Conservation (phyloP, 2,888 invertebrate genomes). For the Aethes cnicana region DNA sequence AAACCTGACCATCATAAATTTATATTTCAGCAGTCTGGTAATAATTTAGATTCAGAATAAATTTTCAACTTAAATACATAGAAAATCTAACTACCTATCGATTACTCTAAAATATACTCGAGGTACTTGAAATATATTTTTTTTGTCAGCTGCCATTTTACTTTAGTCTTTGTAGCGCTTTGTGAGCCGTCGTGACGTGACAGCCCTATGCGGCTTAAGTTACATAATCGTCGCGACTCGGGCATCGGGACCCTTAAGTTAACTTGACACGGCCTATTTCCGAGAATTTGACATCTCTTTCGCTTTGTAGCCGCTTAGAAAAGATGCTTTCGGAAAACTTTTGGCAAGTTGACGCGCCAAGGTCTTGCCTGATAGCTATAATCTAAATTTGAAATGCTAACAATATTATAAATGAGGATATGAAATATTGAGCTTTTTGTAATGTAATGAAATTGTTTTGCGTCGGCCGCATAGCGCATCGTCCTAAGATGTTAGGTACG, state of each 20-base stretch:
- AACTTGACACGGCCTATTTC: constrained; percentile 77
- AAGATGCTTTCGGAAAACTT: constrained; percentile 29
- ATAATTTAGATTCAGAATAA: constrained; percentile 1
- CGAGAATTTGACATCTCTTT: constrained; percentile 67
- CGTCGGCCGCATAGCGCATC: background rate
- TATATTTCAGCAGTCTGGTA: constrained; percentile 5
- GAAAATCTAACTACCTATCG: no score
- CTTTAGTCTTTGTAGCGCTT: no score
- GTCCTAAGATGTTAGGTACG: no score
- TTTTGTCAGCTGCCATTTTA: no score
- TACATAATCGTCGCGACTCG: constrained; percentile 69
- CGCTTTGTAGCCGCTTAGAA: constrained; percentile 49
- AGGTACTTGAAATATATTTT: no score
- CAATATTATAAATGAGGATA: background rate
- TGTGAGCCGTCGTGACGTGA: constrained; percentile 18
- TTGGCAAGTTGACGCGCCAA: constrained; percentile 6
- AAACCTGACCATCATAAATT: constrained; percentile 20
- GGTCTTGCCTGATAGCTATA: background rate
- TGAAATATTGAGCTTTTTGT: no score
- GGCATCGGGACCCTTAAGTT: constrained; percentile 72
- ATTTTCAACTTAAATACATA: no score
- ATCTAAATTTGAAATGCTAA: constrained; percentile 5
- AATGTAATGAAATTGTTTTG: no score
- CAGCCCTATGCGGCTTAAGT: constrained; percentile 66
- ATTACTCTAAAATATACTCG: no score